Conservation (phyloP, 2,797 vertebrate species). For the Avahi laniger region DNA sequence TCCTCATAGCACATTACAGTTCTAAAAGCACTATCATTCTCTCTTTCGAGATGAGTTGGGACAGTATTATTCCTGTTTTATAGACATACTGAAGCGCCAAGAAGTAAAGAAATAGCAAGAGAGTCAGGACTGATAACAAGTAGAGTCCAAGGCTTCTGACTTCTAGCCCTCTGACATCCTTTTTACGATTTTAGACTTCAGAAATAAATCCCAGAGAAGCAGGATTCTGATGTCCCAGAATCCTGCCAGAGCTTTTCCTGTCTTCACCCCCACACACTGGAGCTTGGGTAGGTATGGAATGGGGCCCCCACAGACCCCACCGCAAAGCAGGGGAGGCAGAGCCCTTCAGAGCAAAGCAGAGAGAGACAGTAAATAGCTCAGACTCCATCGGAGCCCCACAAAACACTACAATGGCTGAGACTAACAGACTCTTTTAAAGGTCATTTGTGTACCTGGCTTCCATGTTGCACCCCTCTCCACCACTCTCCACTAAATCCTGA, state of each 20-base stretch:
- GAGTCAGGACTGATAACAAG: not conserved
- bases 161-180: not conserved
- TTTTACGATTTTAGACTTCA: not conserved
- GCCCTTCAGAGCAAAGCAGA: not conserved
- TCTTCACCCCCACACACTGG: not conserved
- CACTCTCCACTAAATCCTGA: not conserved
- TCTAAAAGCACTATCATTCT: not conserved
- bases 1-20: not conserved
- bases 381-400: constrained; percentile 6
- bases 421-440: constrained; percentile 42
- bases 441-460: constrained; percentile 22
- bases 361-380: constrained; percentile 6
- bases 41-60: not conserved
- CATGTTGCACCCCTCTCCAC: not conserved
- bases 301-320: not conserved
- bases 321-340: not conserved
- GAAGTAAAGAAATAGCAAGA: not conserved
- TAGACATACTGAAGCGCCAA: not conserved
- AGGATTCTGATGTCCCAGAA: not conserved
- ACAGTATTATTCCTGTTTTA: not conserved
- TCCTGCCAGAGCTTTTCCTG: not conserved
- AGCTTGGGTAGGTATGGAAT: not conserved
- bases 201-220: not conserved
- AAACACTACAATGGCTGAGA: not conserved
- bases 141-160: not conserved